Base-by-base conservation (phyloP, 1,140 invertebrate genomes). In the Drosophila kanapiae region DNA sequence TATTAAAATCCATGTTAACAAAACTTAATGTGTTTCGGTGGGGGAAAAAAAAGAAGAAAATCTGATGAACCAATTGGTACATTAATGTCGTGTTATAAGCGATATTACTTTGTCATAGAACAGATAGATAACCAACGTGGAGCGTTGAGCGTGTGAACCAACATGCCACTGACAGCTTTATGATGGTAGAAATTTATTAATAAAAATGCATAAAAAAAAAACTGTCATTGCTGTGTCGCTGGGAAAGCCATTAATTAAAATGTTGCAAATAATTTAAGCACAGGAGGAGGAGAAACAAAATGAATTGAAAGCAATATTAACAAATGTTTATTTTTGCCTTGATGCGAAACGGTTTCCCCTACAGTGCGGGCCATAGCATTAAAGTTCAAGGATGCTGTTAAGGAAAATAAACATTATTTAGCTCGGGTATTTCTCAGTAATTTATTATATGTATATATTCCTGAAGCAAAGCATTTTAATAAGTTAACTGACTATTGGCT, bases 121-220 rank as follows among this genome's bases (percentile, higher is more conserved):
- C 23, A 60, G 31, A 45, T 27, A 23, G 23, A 64, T 60, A 61
- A 1, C 37, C 18, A 14, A 18, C 10, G 38, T 9, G 1, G 29
- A 69, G 58, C 49, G 57, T 11, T 42, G 45, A 82, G 71, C 76
- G 76, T 87, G 82, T 67, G 76, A 87, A 87, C 62, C 76, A 63
- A 67, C 37, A 49, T 47, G 31, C 37, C 59, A 51, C 49, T 60
- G 74, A 82, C 61, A 82, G 68, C 37, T 68, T 82, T 65, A 80
- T 65, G 74, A 82, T 58, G 10, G 38, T 62, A 42, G n/a, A 37
- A 78, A 78, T 58, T 64, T 38, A 71, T 78, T 59, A 47, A 71
- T 71, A 59, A 78, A 78, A 72, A 64, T 70, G 58, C 56, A 70
- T 78, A 61, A 57, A 56, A 78, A 61, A 57, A 56, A 78, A 78